Conservation (phyloP, 2,797 vertebrate species). For the Enteromius thamalakanensis region DNA sequence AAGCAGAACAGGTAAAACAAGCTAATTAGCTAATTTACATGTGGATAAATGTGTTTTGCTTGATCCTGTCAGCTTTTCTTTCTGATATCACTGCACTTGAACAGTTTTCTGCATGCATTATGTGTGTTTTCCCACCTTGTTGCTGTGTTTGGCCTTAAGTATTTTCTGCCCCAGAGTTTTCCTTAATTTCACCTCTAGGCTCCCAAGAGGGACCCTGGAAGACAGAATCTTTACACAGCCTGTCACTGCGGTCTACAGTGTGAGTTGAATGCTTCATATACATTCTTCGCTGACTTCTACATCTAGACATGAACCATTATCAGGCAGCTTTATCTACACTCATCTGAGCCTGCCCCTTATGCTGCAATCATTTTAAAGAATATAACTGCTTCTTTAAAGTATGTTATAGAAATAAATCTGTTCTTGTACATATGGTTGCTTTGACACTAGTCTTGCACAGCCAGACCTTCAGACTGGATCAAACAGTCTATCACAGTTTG, state of each 20-base stretch:
- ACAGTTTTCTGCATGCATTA: conserved; percentile 36
- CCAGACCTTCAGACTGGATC: no score
- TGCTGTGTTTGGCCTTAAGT: conserved; percentile 61
- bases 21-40: conserved; percentile 16
- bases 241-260: conserved; percentile 79
- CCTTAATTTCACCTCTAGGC: conserved; percentile 77
- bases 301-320: neutral
- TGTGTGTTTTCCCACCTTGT: conserved; percentile 56
- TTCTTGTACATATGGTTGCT: neutral
- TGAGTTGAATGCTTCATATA: conserved; percentile 67
- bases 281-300: neutral
- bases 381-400: neutral
- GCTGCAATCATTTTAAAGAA: neutral
- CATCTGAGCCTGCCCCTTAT: neutral
- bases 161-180: conserved; percentile 65
- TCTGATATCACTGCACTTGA: conserved; percentile 12
- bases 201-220: conserved; percentile 77
- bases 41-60: conserved; percentile 2
- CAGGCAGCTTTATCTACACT: neutral
- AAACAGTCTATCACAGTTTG: no score
- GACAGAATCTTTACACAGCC: conserved; percentile 80
- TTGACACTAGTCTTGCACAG: neutral
- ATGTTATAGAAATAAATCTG: neutral
- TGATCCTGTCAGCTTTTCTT: neutral
- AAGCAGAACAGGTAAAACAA: neutral